Evolutionary conservation across 2,797 vertebrate genomes (phyloP), one percentile per base, ranked within the genome.

Genomic region (Etheostoma perlongum): DNA sequence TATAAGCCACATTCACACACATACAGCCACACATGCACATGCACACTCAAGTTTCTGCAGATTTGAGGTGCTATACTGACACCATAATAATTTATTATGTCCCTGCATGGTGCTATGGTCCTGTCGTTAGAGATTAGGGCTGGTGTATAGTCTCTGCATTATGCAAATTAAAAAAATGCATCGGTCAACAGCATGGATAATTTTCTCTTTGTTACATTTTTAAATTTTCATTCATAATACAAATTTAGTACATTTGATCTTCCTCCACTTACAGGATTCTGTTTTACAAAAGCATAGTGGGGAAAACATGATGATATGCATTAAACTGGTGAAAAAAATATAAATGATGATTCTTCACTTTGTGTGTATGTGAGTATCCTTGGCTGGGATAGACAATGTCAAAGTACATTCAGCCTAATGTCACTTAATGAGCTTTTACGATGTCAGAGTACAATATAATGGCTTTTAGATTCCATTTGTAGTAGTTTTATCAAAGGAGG

Each of bases 41-140:
- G n/a, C 13, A 1, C 53, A 68, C 61, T 58, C 57, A 76, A 4
- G 48, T 78, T 81, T 79, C 64, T 80, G 76, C 72, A 82, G 79
- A 80, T 75, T 60, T 60, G 48, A 69, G 14, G 76, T 57, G 51
- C 51, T 81, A 16, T 36, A 23, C 57, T 81, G 78, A 83, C 81
- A 76, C 6, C 40, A 4, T 33, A 58, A 68, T 89, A 79, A 90
- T 91, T 86, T 79, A 88, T 90, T 75, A 79, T 72, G 58, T 40
- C 40, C 44, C 70, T 76, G 47, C 53, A 27, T 19, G 55, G 40
- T 55, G 72, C 69, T 68, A 6, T 42, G 11, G 15, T 74, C n/a
- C 51, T 71, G 64, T 73, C 18, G 3, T 14, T 51, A 52, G 16
- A 74, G 73, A 72, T 81, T 58, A 62, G 62, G 71, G 69, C 33